A percentile compares a stretch with the other conserved stretches of the same genome.
These are phyloP conservation scores for Charadrius vociferus DNA, from an alignment of 2,113 vertebrate species.

Conservation along the genomic window DNA sequence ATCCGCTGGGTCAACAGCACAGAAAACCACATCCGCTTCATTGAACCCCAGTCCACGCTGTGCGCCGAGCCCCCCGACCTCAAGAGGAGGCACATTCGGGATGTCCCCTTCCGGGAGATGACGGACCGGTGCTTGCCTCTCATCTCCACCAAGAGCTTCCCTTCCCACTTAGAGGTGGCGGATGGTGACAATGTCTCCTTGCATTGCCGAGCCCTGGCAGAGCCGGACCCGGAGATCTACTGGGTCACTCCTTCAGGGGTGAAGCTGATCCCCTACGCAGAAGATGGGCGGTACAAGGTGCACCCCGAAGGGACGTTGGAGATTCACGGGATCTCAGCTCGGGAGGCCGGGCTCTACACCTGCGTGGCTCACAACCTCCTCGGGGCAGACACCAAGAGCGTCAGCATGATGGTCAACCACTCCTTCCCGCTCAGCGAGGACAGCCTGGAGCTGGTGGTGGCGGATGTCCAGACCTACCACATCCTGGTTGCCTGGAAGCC, in stretches of 20 bases:
- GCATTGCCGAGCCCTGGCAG: conserved; percentile 92
- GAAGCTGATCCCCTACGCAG: conserved; percentile 73
- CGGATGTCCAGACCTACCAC: conserved; percentile 79
- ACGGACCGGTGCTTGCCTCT: conserved; percentile 89
- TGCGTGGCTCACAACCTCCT: conserved; percentile 94
- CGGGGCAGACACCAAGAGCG: conserved; percentile 88
- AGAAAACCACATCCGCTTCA: conserved; percentile 84
- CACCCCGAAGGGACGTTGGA: conserved; percentile 90
- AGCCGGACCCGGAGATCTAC: conserved; percentile 91
- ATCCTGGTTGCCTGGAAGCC: conserved; percentile 86
- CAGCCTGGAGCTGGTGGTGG: conserved; percentile 73
- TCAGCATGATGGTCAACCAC: conserved; percentile 83
- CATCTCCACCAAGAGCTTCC: conserved; percentile 84
- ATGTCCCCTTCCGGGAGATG: conserved; percentile 92
- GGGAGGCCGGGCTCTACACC: conserved; percentile 90
- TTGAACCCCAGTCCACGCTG: conserved; percentile 92
- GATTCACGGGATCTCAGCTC: conserved; percentile 75
- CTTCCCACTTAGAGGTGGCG: conserved; percentile 76
- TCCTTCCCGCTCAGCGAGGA: conserved; percentile 52
- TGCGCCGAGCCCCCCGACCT: conserved; percentile 94
- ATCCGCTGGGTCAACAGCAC: conserved; percentile 91
- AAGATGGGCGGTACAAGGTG: conserved; percentile 72
- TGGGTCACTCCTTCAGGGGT: conserved; percentile 89
- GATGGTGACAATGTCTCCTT: conserved; percentile 76
- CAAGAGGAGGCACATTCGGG: conserved; percentile 82